These are phyloP conservation scores for Drosophila paranaensis DNA, from an alignment of 2,888 invertebrate species.

Conservation along the genomic window DNA sequence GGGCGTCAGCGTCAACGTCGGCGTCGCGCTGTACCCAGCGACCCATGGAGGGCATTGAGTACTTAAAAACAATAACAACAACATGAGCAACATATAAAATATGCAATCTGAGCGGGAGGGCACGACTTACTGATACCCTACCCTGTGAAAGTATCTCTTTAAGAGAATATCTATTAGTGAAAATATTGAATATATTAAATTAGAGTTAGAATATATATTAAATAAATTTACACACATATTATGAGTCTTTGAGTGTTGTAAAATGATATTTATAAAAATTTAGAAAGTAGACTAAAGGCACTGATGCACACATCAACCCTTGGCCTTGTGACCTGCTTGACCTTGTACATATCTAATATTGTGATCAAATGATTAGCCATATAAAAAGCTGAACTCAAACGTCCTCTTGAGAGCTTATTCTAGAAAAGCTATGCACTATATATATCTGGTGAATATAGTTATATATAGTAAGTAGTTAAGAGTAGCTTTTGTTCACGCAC, in stretches of 20 bases:
- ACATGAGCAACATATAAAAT: conserved; percentile 41
- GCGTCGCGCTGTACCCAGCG: conserved; percentile 65
- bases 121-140: conserved; percentile 24
- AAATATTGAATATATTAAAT: neutral
- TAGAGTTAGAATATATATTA: too few relatives aligned
- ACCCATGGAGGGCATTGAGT: conserved; percentile 75
- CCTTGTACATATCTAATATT: neutral
- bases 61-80: conserved; percentile 57
- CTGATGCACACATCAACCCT: too few relatives aligned
- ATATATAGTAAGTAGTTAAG: neutral
- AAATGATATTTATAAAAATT: too few relatives aligned
- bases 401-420: neutral
- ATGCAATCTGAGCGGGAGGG: conserved; percentile 11
- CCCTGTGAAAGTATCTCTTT: too few relatives aligned
- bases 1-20: conserved; percentile 47
- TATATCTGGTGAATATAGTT: neutral
- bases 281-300: too few relatives aligned
- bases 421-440: neutral
- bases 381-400: neutral
- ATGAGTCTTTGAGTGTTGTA: too few relatives aligned
- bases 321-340: neutral
- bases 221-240: too few relatives aligned
- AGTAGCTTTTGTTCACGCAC: neutral
- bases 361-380: neutral
- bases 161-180: too few relatives aligned